Base-by-base conservation (phyloP, 2,888 invertebrate genomes). In the Nudaria mundana region DNA sequence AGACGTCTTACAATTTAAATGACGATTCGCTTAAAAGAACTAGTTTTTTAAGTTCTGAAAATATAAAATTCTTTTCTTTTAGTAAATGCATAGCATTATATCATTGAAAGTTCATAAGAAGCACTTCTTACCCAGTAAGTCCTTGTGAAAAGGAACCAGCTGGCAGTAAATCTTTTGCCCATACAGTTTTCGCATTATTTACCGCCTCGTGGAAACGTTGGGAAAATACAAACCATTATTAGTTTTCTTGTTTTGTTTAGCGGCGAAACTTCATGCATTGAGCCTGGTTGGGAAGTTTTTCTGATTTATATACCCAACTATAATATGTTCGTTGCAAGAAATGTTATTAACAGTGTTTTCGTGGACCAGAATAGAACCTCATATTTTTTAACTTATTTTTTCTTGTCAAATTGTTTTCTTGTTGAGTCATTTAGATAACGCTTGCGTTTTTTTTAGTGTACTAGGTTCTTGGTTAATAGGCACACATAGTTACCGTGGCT, bases 231-330 rank as follows among this genome's bases (percentile, higher is more conserved):
- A 71, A 71, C 70, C 69, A 75, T 78, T 75, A 75, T 75, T 73
- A 71, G 63, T 74, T 75, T 75, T 65, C 63, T 71, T 75, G 66
- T 76, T 71, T 59, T 65, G 55, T 63, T 63, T 56, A 44, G 56
- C 50, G 41, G 36, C 30, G 44, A 43, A 58, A 52, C 55, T 63
- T 61, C 49, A 52, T 55, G 55, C 55, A 39, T 58, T 29, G 51
- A 52, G 40, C 46, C 38, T 25, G 29, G 36, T 47, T n/a, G n/a
- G 53, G 58, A 53, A 62, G 63, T 58, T 55, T 52, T 64, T 56
- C 53, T 66, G 67, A 69, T 69, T 68, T 69, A 69, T 67, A 48
- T 37, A 55, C 42, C 47, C 25, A 32, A 40, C 56, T 44, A 47
- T 55, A 52, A 52, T 44, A 47, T 18, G 36, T 32, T 37, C 13